Evolutionary conservation across 2,888 invertebrate genomes (phyloP).

Genomic region (Eledona agricola): DNA sequence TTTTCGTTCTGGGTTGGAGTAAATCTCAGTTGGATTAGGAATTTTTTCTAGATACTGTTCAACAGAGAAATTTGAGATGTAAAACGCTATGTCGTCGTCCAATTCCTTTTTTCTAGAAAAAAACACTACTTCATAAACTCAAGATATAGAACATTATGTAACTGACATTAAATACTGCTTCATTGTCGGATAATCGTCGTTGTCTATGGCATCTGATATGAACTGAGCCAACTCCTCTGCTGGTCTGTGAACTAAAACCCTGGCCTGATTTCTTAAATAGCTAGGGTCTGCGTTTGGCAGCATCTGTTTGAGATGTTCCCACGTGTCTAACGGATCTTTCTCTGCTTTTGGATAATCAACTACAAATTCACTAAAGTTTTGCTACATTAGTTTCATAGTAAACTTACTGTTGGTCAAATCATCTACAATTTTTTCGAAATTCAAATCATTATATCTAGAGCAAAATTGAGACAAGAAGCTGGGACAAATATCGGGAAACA

Average conservation of each 20-base stretch:
- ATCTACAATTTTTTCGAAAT: constrained; percentile 18
- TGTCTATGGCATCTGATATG: constrained; percentile 52
- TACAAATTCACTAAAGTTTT: constrained; percentile 4
- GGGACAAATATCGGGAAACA: constrained; percentile 35
- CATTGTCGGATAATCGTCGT: constrained; percentile 56
- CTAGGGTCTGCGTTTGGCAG: constrained; percentile 57
- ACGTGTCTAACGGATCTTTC: constrained; percentile 41
- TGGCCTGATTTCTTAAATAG: constrained; percentile 53
- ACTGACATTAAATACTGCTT: constrained; percentile 56
- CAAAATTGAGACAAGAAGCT: constrained; percentile 27
- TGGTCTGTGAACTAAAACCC: constrained; percentile 45
- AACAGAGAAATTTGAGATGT: constrained; percentile 7
- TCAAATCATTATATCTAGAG: not conserved
- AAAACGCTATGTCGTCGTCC: not conserved
- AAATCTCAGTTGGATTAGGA: constrained; percentile 12
- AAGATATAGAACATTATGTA: not conserved
- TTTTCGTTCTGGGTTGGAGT: constrained; percentile 3
- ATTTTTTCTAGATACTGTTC: constrained; percentile 2
- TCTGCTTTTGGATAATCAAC: constrained; percentile 22
- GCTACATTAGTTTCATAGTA: not conserved
- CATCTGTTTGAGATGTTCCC: constrained; percentile 51
- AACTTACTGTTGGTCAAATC: constrained; percentile 9
- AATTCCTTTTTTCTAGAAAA: constrained; percentile 9
- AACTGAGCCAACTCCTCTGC: constrained; percentile 48
- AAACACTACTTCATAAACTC: constrained; percentile 1